These are phyloP conservation scores for Eclectus roratus DNA, from an alignment of 2,113 vertebrate species.

Conservation along the genomic window DNA sequence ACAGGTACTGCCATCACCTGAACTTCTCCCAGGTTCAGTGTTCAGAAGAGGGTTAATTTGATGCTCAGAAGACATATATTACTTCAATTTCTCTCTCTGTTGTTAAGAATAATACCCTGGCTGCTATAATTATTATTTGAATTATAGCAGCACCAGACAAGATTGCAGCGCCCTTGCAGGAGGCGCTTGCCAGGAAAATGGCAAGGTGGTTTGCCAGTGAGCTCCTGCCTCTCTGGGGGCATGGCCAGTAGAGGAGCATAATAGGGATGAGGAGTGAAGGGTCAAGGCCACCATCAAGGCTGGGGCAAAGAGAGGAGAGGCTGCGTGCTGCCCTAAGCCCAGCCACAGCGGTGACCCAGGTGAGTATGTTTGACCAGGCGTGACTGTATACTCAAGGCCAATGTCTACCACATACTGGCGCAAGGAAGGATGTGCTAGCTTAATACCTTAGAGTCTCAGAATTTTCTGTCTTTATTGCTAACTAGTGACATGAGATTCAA, in stretches of 20 bases:
- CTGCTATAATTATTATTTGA: background rate
- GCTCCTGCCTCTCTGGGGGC: background rate
- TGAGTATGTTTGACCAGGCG: background rate
- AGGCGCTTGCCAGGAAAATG: background rate
- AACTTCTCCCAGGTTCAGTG: background rate
- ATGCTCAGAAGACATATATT: background rate
- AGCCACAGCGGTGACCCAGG: background rate
- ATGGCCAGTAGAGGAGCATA: accelerated
- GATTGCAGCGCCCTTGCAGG: background rate
- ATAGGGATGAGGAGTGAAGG: background rate
- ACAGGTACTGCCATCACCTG: background rate
- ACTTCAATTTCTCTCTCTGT: background rate
- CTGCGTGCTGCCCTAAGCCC: accelerated
- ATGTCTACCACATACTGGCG: accelerated
- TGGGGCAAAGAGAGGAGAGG: background rate
- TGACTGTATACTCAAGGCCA: background rate
- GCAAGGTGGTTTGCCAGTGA: background rate
- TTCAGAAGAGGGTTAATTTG: background rate
- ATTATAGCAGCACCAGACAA: background rate
- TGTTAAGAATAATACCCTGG: background rate
- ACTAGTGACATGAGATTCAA: background rate
- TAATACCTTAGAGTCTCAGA: background rate
- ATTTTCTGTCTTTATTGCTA: background rate
- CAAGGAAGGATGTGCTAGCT: background rate
- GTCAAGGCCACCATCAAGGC: background rate